phyloP scores from a whole-genome alignment of 2,113 vertebrate genomes.

The Microcebus lehilahytsara region DNA sequence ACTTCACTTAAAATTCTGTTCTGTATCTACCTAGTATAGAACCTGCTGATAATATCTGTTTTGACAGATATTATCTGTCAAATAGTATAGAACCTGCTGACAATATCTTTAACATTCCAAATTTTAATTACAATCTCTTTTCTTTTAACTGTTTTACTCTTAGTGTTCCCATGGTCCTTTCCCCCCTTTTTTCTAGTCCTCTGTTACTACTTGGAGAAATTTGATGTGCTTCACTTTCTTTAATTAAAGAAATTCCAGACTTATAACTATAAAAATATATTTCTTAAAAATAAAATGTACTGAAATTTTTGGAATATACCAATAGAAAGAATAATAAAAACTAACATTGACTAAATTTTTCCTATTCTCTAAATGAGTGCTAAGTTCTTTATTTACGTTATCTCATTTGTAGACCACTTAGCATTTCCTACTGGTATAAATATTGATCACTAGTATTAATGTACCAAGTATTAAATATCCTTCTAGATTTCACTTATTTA shows the following conservation, averaged over 20 bases:
- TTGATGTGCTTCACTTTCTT: background rate
- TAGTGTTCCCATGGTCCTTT: background rate
- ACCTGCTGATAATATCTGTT: background rate
- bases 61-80: too few relatives aligned
- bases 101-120: background rate
- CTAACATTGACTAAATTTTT: background rate
- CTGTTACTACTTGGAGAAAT: background rate
- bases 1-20: background rate
- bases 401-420: background rate
- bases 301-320: background rate
- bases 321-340: background rate
- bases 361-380: background rate
- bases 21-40: background rate
- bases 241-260: background rate
- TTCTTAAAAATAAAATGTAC: constrained; percentile 34
- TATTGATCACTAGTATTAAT: background rate
- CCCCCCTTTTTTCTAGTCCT: background rate
- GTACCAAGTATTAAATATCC: background rate
- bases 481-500: background rate
- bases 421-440: background rate
- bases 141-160: background rate
- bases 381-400: background rate
- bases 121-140: constrained; percentile 21
- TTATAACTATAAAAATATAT: background rate
- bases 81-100: background rate